Evolutionary conservation across 2,797 vertebrate genomes (phyloP), one percentile per base, ranked within the genome.

Genomic region (Urosaurus nigricauda): DNA sequence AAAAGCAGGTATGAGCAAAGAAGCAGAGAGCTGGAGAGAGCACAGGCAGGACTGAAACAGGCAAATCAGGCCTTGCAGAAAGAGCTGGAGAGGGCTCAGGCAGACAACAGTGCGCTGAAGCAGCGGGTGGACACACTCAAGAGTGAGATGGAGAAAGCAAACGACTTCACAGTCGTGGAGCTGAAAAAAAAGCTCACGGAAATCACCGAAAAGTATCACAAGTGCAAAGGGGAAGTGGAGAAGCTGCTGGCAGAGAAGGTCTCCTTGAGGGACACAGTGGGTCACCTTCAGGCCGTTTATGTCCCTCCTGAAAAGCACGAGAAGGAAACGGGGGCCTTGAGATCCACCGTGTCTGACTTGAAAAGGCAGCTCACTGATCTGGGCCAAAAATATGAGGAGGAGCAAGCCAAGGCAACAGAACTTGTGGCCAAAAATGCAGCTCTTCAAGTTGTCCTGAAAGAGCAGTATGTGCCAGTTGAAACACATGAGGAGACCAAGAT

Each of bases 161-260:
- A 97, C 75, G 96, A 97, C 0, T 86, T 88, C 0, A 94, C 96
- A 16, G 91, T 98, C 56, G 97, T 97, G 86, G 98, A 98, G 63
- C 96, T 99, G 88, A 98, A 97, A 91, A 97, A 97, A 94, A 98
- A 98, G 95, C 96, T 99, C 43, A 96, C 97, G 19, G 98, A 99
- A 65, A 90, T 97, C 12, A 97, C 97, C 0, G 97, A 98, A 79
- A 98, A 96, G 86, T 97, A 96, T 13, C 96, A 95, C 4, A 98
- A 97, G 93, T 97, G 97, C 89, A 98, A 98, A 91, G 96, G 96
- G 5, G 98, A 98, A 92, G 93, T 97, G 12, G 97, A 97, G 70
- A 97, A 95, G 93, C 90, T 99, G 83, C 95, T 97, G 85, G 91
- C 89, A 0, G 98, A 99, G 93, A 98, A 96, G 53, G 94, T 90